Percentiles rank a stretch among this genome's conserved stretches.
Evolutionary conservation across 2,113 vertebrate species (phyloP).

Genomic region (Toxotes chatareus): DNA sequence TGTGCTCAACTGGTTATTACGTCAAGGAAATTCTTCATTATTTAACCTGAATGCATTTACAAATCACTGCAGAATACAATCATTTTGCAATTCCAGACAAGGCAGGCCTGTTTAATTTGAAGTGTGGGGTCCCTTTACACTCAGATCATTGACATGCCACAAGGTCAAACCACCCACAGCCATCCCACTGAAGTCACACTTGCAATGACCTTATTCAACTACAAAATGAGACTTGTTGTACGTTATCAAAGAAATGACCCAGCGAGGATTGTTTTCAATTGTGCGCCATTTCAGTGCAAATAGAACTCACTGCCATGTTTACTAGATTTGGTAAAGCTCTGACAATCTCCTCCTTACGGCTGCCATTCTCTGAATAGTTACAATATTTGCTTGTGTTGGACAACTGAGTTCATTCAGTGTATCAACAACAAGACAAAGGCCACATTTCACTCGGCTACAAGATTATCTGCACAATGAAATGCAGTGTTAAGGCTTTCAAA

Average conservation of each 20-base stretch:
- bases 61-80: conserved; percentile 19
- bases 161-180: conserved; percentile 64
- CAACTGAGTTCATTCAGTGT: conserved; percentile 81
- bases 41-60: conserved; percentile 24
- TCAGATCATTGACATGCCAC: conserved; percentile 53
- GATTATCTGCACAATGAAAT: conserved; percentile 77
- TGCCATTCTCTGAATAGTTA: conserved; percentile 78
- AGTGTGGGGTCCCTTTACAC: conserved; percentile 37
- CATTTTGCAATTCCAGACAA: conserved; percentile 46
- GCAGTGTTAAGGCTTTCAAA: conserved; percentile 76
- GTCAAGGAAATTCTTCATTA: conserved; percentile 3
- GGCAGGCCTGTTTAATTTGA: conserved; percentile 35
- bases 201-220: conserved; percentile 47
- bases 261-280: conserved; percentile 12
- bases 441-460: conserved; percentile 74
- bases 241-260: conserved; percentile 11
- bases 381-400: conserved; percentile 83
- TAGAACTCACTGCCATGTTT: conserved; percentile 34
- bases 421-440: conserved; percentile 79
- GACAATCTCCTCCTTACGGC: conserved; percentile 68
- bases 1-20: background rate
- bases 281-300: conserved; percentile 27
- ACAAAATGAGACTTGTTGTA: conserved; percentile 44
- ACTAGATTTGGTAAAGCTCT: conserved; percentile 32
- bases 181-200: conserved; percentile 48